Evolutionary conservation across 2,797 vertebrate species (phyloP).

Genomic region (Cheirogaleus major): DNA sequence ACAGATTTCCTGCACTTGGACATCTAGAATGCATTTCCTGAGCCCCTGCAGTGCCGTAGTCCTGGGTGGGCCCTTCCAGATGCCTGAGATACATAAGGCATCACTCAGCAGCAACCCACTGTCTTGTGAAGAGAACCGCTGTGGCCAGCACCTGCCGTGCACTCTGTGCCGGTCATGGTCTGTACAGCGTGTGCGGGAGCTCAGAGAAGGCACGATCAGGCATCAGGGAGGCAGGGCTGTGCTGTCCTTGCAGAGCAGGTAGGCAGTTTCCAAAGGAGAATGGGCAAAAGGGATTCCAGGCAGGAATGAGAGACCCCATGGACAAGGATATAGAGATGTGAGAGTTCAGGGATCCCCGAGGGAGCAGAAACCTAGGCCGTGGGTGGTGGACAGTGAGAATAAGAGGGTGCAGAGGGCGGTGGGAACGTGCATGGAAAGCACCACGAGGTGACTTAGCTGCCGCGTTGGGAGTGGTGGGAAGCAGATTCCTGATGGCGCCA

Average conservation of each 20-base stretch:
- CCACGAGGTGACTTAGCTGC: not conserved
- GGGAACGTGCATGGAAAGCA: not conserved
- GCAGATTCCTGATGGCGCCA: not conserved
- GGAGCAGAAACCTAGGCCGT: not conserved
- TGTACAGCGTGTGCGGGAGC: not conserved
- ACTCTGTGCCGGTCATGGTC: not conserved
- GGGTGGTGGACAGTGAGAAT: not conserved
- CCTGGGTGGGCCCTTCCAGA: not conserved
- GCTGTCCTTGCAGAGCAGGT: not conserved
- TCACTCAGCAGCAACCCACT: not conserved
- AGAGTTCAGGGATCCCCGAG: not conserved
- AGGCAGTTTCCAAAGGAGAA: not conserved
- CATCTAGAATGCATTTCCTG: not conserved
- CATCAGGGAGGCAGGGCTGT: not conserved
- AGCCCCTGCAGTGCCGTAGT: not conserved
- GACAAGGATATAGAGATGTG: not conserved
- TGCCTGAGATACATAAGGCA: not conserved
- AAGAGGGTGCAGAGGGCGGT: accelerated
- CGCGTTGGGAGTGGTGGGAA: not conserved
- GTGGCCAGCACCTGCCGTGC: too few species aligned
- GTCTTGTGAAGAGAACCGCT: not conserved
- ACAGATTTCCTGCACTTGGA: not conserved
- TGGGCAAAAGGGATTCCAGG: not conserved
- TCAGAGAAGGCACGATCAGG: not conserved
- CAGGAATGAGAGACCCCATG: not conserved